phyloP scores from a whole-genome alignment of 2,113 vertebrate genomes.

The Callipepla squamata region DNA sequence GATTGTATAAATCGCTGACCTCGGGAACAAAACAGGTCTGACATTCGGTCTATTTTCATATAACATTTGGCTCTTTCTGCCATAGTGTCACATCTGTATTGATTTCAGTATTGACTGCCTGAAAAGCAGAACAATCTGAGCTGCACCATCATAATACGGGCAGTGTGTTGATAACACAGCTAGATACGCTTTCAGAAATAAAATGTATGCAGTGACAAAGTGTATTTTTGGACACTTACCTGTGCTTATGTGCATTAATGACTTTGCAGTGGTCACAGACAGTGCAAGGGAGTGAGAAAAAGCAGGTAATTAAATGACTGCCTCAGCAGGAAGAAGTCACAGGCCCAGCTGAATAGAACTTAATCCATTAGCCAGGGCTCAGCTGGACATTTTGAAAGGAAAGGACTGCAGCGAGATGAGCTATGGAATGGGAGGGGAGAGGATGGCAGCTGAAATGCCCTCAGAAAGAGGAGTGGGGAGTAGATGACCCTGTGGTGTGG shows the following conservation, averaged over 20 bases:
- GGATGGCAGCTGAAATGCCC: neutral
- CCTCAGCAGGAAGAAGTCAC: neutral
- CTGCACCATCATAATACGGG: neutral
- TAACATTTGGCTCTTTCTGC: neutral
- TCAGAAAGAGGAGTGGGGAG: neutral
- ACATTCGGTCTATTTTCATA: neutral
- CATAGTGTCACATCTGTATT: neutral
- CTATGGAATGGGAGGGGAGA: neutral
- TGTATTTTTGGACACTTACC: neutral
- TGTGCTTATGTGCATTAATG: neutral
- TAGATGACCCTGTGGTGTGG: neutral
- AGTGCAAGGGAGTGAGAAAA: neutral
- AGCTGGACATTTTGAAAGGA: neutral
- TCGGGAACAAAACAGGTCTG: neutral
- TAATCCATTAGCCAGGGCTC: neutral
- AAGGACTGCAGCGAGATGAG: neutral
- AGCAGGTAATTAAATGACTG: neutral
- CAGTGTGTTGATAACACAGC: neutral
- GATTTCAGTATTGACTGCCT: neutral
- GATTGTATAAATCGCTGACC: neutral
- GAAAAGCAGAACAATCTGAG: neutral
- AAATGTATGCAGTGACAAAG: neutral
- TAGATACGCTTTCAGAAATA: neutral
- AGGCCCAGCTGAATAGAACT: neutral
- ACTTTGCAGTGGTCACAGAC: neutral